Evolutionary conservation across 2,113 vertebrate species (phyloP).

Genomic region (Orthonyx spaldingii): DNA sequence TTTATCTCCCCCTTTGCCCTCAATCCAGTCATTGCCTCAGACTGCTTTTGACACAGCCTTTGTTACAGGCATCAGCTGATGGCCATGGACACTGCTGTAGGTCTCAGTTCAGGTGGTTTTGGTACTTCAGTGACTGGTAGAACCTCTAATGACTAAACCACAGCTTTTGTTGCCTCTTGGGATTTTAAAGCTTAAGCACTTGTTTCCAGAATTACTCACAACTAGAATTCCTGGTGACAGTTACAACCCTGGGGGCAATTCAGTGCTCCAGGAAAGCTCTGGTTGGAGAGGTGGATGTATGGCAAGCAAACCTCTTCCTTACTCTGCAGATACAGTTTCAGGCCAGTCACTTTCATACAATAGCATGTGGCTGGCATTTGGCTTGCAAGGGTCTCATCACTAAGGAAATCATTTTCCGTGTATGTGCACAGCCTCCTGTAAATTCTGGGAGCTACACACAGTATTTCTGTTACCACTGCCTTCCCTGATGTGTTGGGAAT

Average conservation of each 20-base stretch:
- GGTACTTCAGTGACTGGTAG: neutral
- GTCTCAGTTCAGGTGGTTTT: neutral
- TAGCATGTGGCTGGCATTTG: neutral
- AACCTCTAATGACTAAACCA: neutral
- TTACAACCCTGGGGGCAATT: neutral
- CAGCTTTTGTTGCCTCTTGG: neutral
- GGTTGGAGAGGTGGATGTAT: neutral
- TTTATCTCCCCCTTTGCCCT: fast-evolving
- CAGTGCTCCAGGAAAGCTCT: neutral
- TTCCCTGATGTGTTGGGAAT: neutral
- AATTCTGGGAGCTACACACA: neutral
- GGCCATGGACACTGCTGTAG: neutral
- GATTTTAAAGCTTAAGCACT: neutral
- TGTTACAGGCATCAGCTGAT: neutral
- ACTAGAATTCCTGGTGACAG: conserved; percentile 16
- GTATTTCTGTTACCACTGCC: neutral
- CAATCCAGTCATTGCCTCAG: neutral
- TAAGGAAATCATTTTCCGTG: neutral
- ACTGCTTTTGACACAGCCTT: neutral
- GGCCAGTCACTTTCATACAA: neutral
- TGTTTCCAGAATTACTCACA: neutral
- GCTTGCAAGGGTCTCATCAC: neutral
- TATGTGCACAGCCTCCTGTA: neutral
- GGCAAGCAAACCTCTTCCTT: conserved; percentile 22
- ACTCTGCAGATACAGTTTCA: neutral